Base-by-base conservation (phyloP, 2,888 invertebrate genomes). In the Boloria selene region DNA sequence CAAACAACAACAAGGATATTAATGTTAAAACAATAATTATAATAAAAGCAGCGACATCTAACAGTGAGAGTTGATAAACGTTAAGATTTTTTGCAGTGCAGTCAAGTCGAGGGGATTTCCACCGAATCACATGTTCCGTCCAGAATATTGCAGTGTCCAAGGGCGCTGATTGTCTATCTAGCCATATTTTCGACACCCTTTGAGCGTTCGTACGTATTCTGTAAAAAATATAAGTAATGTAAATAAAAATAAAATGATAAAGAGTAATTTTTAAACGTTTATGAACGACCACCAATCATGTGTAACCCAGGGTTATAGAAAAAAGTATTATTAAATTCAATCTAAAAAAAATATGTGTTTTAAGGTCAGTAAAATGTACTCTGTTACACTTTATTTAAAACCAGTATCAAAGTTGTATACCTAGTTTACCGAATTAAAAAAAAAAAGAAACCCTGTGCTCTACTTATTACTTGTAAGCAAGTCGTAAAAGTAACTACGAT, bases 81-180 rank as follows among this genome's bases (percentile, higher is more conserved):
- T 80, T 79, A 5, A 90, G 76, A 64, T 91, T 80, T 59, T 84
- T 80, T 0, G 89, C 77, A 1, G 75, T 56, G 0, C 88, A 82
- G 71, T 87, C 81, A 0, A 90, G 77, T 0, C 80, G 83, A 16
- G 87, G 83, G 1, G 73, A 70, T 58, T 79, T 90, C 90, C 91
- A 92, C 18, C 90, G 79, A 45, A 93, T 80, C 26, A 93, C 88
- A 66, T 94, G 84, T 69, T 94, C 94, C 42, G 93, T 88, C 89
- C 93, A 93, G 85, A 93, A 94, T 0, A 94, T 83, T 0, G 94
- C 94, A 0, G 92, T 93, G 63, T 93, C 92, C 31, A 94, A 70
- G 0, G 94, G 94, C 6, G 89, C 79, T 14, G 84, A 82, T 62
- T 88, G 87, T 2, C 94, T 85, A 76, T 93, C 91, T 18, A 84